Evolutionary conservation across 2,888 invertebrate genomes (phyloP), one percentile per base, ranked within the genome.

Genomic region (Brachylomia viminalis): DNA sequence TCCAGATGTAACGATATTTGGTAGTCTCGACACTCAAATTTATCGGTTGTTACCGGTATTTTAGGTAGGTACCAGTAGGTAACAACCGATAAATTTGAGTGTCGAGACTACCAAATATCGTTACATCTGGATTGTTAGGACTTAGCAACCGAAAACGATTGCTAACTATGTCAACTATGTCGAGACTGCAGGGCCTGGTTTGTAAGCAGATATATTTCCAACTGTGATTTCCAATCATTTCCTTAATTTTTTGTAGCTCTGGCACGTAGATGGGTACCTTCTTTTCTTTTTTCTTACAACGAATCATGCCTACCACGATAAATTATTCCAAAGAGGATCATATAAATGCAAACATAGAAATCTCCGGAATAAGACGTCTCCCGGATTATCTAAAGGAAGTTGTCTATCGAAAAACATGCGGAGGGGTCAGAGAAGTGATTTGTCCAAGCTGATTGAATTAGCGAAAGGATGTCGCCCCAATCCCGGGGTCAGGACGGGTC

Each of bases 401-500:
- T 67, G 75, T 82, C 77, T 83, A 86, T 87, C 87, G 86, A 82
- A 79, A 77, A 87, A 72, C 68, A 76, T 66, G 70, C 69, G 2
- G 79, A 81, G 86, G 86, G 89, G 86, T 86, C 88, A 83, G 82
- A 66, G 81, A 74, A 84, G 88, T 88, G 91, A 92, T 92, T 92
- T 91, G 88, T 87, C 81, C 85, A 80, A 79, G 85, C 87, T 94
- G 93, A 95, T 95, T 95, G 92, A 95, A 95, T 95, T 94, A 95
- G 92, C 91, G 85, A 90, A 90, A 92, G 91, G 93, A 92, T 91
- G 93, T 91, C 89, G 88, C 80, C 79, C 82, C 85, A 87, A 87
- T 88, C 83, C 77, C 81, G 86, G 91, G 90, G 84, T 85, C 87
- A 87, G 90, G 90, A 90, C 91, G 88, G 87, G 84, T 89, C 88